These are phyloP conservation scores for Thalassophryne amazonica DNA, from an alignment of 2,797 vertebrate species.

Conservation along the genomic window DNA sequence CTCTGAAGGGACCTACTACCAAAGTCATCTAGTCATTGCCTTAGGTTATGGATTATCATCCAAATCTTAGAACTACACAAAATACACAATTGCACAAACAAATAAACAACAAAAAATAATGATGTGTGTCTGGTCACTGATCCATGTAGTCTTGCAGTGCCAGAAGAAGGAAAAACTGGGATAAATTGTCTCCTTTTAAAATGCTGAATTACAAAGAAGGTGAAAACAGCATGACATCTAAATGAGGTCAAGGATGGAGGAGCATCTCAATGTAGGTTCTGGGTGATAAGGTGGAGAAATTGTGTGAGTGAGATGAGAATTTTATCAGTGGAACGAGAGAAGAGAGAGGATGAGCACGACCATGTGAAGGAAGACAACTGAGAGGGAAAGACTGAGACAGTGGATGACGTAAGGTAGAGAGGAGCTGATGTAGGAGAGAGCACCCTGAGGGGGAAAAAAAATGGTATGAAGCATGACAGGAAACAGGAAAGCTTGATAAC, in stretches of 20 bases:
- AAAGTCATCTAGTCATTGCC: too few relatives aligned
- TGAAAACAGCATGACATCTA: slow-evolving; percentile 2
- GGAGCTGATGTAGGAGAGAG: slow-evolving; percentile 11
- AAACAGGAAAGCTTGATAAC: neutral
- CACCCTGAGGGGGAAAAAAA: neutral
- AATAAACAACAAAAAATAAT: too few relatives aligned
- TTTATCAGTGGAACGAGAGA: slow-evolving; percentile 14
- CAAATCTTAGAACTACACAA: too few relatives aligned
- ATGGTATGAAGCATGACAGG: neutral
- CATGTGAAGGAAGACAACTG: slow-evolving; percentile 59
- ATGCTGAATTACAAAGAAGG: slow-evolving; percentile 17
- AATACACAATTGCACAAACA: too few relatives aligned
- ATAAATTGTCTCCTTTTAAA: slow-evolving; percentile 9
- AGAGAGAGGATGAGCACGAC: slow-evolving; percentile 29
- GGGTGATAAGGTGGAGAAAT: slow-evolving; percentile 45
- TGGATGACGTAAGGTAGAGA: slow-evolving; percentile 63
- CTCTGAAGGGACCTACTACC: too few relatives aligned
- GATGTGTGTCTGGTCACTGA: too few relatives aligned
- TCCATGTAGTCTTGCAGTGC: too few relatives aligned
- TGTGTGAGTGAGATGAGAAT: slow-evolving; percentile 10
- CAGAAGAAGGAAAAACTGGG: neutral
- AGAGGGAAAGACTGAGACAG: slow-evolving; percentile 27
- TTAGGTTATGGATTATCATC: too few relatives aligned
- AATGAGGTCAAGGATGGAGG: slow-evolving; percentile 49
- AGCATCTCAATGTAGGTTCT: slow-evolving; percentile 27